phyloP scores from a whole-genome alignment of 2,888 invertebrate genomes.

The Pycnomerus fuliginosus region DNA sequence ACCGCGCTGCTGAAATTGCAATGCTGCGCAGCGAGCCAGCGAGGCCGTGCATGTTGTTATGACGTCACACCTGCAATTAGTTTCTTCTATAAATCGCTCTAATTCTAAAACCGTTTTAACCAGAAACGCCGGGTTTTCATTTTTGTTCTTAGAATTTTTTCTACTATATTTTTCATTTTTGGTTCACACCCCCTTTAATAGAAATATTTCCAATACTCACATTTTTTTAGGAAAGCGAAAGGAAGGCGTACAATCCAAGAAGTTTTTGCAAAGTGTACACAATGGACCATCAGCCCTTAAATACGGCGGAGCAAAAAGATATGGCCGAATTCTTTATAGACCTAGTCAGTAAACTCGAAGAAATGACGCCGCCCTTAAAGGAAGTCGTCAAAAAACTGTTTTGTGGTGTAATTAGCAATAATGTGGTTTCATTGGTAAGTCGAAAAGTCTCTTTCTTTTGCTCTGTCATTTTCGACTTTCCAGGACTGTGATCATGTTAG shows the following conservation, averaged over 20 bases:
- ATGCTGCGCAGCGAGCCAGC: no score
- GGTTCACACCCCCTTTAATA: no score
- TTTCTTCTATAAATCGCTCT: no score
- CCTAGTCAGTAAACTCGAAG: constrained; percentile 91
- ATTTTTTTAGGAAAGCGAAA: constrained; percentile 76
- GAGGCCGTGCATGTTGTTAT: no score
- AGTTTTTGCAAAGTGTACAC: constrained; percentile 95
- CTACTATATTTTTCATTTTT: no score
- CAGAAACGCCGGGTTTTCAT: no score
- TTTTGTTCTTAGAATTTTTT: no score
- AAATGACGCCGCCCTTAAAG: constrained; percentile 90
- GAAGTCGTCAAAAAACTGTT: constrained; percentile 86
- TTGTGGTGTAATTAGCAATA: constrained; percentile 92
- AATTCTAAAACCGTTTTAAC: no score
- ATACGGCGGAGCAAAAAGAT: constrained; percentile 96
- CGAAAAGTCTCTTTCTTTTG: no score
- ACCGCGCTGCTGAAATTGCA: no score
- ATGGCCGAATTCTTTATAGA: constrained; percentile 99
- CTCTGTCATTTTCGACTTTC: constrained; percentile 5
- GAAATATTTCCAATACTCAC: no score
- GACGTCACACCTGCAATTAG: no score
- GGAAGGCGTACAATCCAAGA: constrained; percentile 93
- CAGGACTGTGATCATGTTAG: constrained; percentile 94
- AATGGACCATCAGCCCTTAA: constrained; percentile 95
- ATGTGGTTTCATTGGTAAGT: constrained; percentile 86